Base-by-base conservation (phyloP, 1,140 invertebrate species). In the Sminthurides bifidus region DNA sequence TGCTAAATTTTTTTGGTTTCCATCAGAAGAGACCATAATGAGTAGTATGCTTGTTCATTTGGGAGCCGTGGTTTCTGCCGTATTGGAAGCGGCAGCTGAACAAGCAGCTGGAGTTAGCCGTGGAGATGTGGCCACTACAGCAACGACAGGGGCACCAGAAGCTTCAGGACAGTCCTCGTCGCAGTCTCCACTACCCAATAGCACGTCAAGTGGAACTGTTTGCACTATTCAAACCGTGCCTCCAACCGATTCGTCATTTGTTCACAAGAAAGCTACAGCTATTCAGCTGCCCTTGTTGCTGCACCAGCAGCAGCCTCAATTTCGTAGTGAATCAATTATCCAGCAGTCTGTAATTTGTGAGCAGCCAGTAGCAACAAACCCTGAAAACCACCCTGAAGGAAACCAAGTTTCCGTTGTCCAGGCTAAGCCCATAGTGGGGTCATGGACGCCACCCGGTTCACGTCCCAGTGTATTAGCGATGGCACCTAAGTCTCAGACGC, bases 51-150 rank as follows among this genome's bases (percentile, higher is more conserved):
- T 59, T 21, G 46, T 56, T 12, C 53, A 56, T 44, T 48, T 59
- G 23, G 49, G 54, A 23, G 49, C 50, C 26, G 59, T 60, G 35
- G 49, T 60, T 26, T 48, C 59, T 17, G 49, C 59, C 10, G 59
- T 55, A 37, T n/a, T 60, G 14, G 56, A 61, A 48, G 59, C 43
- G 27, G 59, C 54, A n/a, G 43, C 44, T 21, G 43, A 24, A 19
- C 55, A 57, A 52, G 55, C 55, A 3, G 15, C 50, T 3, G 50
- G 33, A 3, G 6, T 15, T 12, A 26, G 33, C n/a, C 33, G 50
- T 6, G 38, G 26, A 19, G 26, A 30, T 12, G 24, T 46, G 10
- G 30, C n/a, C 12, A 37, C 26, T 21, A 29, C 37, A 15, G 15
- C 31, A 23, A 4, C 48, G 3, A n/a, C 49, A 21, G 33, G 43